These are phyloP conservation scores for Thymallus thymallus DNA, from an alignment of 2,113 vertebrate genomes.

Conservation along the genomic window DNA sequence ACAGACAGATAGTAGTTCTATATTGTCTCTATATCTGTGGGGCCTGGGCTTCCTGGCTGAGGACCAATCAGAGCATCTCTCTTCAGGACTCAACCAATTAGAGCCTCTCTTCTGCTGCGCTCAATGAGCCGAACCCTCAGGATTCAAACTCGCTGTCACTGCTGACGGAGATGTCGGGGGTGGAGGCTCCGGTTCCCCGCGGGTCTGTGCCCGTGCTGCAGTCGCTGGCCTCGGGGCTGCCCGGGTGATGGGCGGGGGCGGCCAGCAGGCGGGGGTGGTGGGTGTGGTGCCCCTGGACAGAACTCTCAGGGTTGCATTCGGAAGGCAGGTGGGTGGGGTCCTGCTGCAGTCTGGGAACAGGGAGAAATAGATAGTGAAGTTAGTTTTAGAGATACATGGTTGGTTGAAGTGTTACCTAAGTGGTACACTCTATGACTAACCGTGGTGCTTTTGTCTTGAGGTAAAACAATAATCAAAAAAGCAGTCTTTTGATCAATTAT, in stretches of 20 bases:
- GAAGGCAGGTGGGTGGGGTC: constrained; percentile 63
- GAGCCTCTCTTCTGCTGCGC: neutral
- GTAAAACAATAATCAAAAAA: neutral
- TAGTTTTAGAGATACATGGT: neutral
- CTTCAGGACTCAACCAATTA: neutral
- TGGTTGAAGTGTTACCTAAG: neutral
- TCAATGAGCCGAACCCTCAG: constrained; percentile 43
- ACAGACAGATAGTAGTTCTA: neutral
- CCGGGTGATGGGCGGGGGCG: constrained; percentile 52
- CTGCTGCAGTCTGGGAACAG: constrained; percentile 67
- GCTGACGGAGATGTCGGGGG: constrained; percentile 75
- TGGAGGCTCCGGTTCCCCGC: constrained; percentile 59
- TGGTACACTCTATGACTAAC: no score
- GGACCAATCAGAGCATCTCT: neutral
- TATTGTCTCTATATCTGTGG: constrained; percentile 4
- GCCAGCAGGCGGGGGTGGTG: constrained; percentile 52
- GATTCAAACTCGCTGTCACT: constrained; percentile 79
- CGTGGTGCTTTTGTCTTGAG: neutral
- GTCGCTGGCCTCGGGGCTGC: constrained; percentile 74
- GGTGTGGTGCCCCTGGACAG: constrained; percentile 56
- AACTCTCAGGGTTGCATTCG: constrained; percentile 59
- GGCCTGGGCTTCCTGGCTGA: neutral
- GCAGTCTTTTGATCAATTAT: no score
- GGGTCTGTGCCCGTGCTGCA: constrained; percentile 66
- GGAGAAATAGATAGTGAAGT: neutral